phyloP scores from a whole-genome alignment of 2,113 vertebrate genomes.

The Pseudorasbora parva region DNA sequence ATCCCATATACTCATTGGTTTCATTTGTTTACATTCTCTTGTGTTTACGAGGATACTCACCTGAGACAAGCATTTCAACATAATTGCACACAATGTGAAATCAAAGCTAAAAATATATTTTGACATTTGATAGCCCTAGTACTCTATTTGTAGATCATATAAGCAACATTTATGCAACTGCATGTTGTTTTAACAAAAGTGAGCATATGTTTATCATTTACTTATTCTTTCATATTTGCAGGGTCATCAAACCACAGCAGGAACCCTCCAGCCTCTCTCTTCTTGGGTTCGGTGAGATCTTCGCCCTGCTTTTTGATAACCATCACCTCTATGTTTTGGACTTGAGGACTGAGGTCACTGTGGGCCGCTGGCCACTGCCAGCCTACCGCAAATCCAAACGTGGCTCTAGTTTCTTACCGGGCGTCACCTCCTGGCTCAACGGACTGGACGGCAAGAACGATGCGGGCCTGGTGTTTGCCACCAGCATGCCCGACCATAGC shows the following conservation, averaged over 20 bases:
- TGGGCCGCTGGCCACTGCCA: constrained; percentile 95
- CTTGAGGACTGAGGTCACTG: constrained; percentile 91
- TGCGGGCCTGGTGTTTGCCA: constrained; percentile 94
- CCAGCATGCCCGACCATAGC: constrained; percentile 99
- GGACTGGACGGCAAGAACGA: constrained; percentile 94
- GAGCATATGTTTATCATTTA: background rate
- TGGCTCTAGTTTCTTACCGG: constrained; percentile 95
- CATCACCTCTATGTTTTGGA: constrained; percentile 96
- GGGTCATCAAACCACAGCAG: constrained; percentile 90
- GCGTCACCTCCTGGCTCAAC: constrained; percentile 92
- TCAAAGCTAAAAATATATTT: too few relatives aligned
- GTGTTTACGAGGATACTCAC: too few relatives aligned
- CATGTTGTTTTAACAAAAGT: background rate
- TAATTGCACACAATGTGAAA: too few relatives aligned
- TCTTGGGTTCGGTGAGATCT: constrained; percentile 94
- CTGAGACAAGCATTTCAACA: too few relatives aligned
- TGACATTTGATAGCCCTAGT: too few relatives aligned
- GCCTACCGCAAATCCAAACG: constrained; percentile 97
- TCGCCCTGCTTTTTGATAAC: constrained; percentile 96
- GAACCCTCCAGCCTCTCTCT: constrained; percentile 90
- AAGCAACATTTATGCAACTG: background rate
- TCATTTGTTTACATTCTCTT: too few relatives aligned
- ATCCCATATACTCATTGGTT: too few relatives aligned
- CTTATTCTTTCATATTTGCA: constrained; percentile 66
- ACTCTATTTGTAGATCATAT: background rate